A percentile compares a stretch with the other conserved stretches of the same genome.
Evolutionary conservation across 2,797 vertebrate species (phyloP).

Genomic region (Mus spretus): DNA sequence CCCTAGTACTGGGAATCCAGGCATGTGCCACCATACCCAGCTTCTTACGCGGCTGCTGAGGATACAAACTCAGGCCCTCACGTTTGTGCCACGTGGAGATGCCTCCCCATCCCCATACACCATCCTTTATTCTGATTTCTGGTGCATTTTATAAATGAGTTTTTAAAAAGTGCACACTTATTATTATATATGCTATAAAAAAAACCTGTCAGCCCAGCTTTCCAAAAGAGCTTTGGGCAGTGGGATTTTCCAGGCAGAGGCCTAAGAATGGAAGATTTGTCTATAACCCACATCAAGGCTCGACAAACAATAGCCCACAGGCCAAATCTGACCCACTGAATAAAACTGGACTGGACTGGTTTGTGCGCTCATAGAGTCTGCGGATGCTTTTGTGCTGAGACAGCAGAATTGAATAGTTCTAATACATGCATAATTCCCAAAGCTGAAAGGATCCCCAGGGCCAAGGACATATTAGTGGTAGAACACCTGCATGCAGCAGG

Average conservation of each 20-base stretch:
- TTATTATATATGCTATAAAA: neutral
- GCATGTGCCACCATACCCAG: neutral
- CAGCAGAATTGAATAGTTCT: neutral
- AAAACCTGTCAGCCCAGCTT: neutral
- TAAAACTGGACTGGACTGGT: neutral
- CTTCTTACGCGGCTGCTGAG: neutral
- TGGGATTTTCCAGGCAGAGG: neutral
- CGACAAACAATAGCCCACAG: neutral
- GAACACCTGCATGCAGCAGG: neutral
- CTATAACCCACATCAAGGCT: neutral
- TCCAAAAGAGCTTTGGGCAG: neutral
- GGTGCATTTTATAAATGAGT: neutral
- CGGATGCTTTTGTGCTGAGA: accelerated
- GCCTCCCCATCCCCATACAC: neutral
- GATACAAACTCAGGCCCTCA: neutral
- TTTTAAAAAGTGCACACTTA: neutral
- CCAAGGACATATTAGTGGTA: neutral
- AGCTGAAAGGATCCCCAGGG: neutral
- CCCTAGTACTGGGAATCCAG: neutral
- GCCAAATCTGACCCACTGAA: neutral
- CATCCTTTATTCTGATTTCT: neutral
- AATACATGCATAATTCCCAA: neutral
- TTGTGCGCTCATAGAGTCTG: accelerated
- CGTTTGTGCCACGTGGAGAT: neutral
- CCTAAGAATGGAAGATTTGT: neutral